Conservation (phyloP, 2,797 vertebrate species). For the Gallirallus australis region DNA sequence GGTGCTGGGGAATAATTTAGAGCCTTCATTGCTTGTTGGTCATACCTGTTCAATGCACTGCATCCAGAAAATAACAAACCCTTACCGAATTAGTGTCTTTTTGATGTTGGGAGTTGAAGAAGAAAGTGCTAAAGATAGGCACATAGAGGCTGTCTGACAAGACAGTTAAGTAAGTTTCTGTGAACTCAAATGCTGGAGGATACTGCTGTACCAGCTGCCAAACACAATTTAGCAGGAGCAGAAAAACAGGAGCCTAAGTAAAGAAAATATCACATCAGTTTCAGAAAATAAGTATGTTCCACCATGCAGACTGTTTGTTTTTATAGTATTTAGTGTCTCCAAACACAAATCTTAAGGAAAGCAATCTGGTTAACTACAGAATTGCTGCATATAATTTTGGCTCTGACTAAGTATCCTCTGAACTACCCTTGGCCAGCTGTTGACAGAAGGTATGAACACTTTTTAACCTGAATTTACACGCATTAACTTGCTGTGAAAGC, state of each 20-base stretch:
- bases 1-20: background rate
- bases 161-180: slow-evolving; percentile 91
- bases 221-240: slow-evolving; percentile 88
- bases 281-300: background rate
- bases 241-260: slow-evolving; percentile 85
- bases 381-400: background rate
- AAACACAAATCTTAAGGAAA: background rate
- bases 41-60: background rate
- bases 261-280: slow-evolving; percentile 4
- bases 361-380: background rate
- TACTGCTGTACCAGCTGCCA: slow-evolving; percentile 89
- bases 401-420: background rate
- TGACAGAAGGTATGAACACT: background rate
- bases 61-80: background rate
- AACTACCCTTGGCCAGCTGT: background rate
- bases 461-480: background rate
- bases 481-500: background rate
- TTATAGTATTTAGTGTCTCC: background rate
- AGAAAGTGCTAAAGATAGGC: slow-evolving; percentile 90
- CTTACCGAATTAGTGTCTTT: slow-evolving; percentile 80
- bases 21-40: background rate
- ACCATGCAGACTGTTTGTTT: background rate
- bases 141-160: slow-evolving; percentile 89
- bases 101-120: slow-evolving; percentile 88
- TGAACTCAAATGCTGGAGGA: slow-evolving; percentile 88